Conservation (phyloP, 2,797 vertebrate genomes). For the Darevskia nairensis region DNA sequence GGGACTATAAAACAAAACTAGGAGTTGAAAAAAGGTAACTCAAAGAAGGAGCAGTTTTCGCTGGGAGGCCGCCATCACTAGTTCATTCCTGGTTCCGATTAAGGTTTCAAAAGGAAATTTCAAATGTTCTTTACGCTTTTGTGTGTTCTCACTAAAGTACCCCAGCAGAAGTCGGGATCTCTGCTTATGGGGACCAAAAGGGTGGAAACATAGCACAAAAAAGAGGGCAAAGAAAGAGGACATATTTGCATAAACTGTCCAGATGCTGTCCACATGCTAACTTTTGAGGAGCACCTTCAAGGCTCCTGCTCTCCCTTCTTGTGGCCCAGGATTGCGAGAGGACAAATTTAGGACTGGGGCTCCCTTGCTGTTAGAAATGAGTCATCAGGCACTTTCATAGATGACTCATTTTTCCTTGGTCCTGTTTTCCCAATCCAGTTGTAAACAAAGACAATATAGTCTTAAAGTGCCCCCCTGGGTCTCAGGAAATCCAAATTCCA, state of each 20-base stretch:
- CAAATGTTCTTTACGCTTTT: background rate
- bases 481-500: constrained; percentile 24
- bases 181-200: background rate
- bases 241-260: no score
- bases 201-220: no score
- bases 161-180: background rate
- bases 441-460: constrained; percentile 1
- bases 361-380: constrained; percentile 26
- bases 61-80: background rate
- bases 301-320: no score
- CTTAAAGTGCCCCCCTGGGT: constrained; percentile 21
- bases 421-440: background rate
- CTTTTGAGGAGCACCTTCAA: no score
- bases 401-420: background rate
- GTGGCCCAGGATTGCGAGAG: background rate
- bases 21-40: background rate
- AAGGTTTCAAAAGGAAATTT: background rate
- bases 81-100: background rate
- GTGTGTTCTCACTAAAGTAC: background rate
- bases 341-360: background rate
- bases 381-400: background rate
- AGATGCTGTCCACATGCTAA: no score
- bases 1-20: background rate
- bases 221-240: no score
- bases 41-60: background rate